These are phyloP conservation scores for Tuberolachnus salignus DNA, from an alignment of 2,888 invertebrate genomes.

Conservation along the genomic window DNA sequence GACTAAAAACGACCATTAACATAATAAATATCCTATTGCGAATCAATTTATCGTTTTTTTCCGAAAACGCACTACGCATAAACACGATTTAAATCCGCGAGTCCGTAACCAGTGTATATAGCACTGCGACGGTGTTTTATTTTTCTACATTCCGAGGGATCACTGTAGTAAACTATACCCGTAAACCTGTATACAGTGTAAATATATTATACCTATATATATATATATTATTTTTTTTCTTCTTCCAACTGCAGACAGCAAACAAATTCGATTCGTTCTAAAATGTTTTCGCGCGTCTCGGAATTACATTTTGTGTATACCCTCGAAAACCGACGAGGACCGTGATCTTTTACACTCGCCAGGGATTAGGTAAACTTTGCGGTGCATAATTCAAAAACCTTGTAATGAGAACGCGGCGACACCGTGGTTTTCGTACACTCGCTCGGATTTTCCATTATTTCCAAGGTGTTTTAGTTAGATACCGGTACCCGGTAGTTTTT, in stretches of 20 bases:
- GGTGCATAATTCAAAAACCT: constrained; percentile 56
- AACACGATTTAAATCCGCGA: constrained; percentile 1
- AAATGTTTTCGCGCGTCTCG: constrained; percentile 48
- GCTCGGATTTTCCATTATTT: constrained; percentile 33
- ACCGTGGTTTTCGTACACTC: constrained; percentile 30
- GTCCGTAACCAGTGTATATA: not conserved
- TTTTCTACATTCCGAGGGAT: no score
- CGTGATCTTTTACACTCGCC: constrained; percentile 53
- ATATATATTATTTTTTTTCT: no score
- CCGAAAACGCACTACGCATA: not conserved
- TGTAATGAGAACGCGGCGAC: constrained; percentile 50
- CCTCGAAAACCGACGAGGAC: constrained; percentile 37
- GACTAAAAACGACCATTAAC: no score
- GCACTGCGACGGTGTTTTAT: no score
- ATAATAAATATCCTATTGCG: no score
- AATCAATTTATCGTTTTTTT: no score
- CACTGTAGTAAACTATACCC: no score
- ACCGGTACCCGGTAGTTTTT: constrained; percentile 6
- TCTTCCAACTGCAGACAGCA: constrained; percentile 42
- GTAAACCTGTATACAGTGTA: no score
- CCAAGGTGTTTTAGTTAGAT: constrained; percentile 18
- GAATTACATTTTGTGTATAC: constrained; percentile 9
- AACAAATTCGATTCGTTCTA: constrained; percentile 49
- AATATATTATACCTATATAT: no score
- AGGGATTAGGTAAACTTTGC: constrained; percentile 54